phyloP scores from a whole-genome alignment of 2,113 vertebrate species.

The Hyaena hyaena region DNA sequence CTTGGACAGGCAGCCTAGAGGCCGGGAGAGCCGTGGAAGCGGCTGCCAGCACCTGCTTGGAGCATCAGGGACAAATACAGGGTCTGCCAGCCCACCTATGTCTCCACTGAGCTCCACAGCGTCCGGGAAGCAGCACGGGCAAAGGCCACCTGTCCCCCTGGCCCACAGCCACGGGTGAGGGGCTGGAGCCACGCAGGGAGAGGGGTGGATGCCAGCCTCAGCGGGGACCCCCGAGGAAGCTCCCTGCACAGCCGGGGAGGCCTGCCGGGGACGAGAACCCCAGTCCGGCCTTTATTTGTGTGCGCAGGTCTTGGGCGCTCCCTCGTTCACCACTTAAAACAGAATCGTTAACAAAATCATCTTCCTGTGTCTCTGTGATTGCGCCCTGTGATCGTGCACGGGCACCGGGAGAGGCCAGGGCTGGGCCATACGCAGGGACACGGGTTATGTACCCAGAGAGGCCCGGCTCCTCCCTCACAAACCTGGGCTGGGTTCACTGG shows the following conservation, averaged over 20 bases:
- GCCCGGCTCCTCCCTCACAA: too few relatives aligned
- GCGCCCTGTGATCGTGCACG: not conserved
- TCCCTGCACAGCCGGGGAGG: not conserved
- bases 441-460: fast-evolving
- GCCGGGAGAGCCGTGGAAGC: not conserved
- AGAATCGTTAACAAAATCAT: not conserved
- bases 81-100: not conserved
- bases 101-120: not conserved
- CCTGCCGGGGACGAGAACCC: not conserved
- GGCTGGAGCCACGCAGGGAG: not conserved
- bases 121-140: not conserved
- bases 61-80: not conserved
- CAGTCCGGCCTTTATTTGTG: fast-evolving
- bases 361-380: not conserved
- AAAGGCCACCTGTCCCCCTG: not conserved
- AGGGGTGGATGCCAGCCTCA: not conserved
- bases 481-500: not conserved
- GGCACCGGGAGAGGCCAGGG: not conserved
- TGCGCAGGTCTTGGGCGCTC: not conserved
- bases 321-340: not conserved
- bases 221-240: not conserved
- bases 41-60: not conserved
- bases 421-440: not conserved
- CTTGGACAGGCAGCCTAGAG: not conserved
- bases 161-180: not conserved